Evolutionary conservation across 2,113 vertebrate genomes (phyloP), one percentile per base, ranked within the genome.

Genomic region (Stegastes partitus): DNA sequence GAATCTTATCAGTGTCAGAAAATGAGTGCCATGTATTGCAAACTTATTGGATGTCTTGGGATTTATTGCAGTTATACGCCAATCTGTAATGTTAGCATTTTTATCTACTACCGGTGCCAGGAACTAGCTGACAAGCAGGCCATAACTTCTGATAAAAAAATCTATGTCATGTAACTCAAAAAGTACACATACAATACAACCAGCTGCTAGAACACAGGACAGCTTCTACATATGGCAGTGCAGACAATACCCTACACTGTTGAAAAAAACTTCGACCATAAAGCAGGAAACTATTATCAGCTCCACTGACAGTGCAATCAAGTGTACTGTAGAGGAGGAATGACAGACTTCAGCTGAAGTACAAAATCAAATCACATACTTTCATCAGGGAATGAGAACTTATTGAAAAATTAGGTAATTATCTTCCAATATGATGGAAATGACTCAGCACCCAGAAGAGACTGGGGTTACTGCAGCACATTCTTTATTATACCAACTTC

Each of bases 61-160:
- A 54, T 47, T 69, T 59, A 66, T 14, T 68, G 56, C 68, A 62
- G 19, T 44, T 42, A 34, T n/a, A 67, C 22, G 67, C 22, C 22
- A 58, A 51, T 69, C 39, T 65, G 16, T 58, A n/a, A 50, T 23
- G 18, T 31, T 49, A 31, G 14, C 45, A 31, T 2, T 21, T 74
- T 42, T 3, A 63, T 55, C 19, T 8, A 55, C 16, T 71, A 9
- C 28, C 10, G 26, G 47, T 26, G 0, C 5, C 7, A 28, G 16
- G 15, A 39, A 70, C 39, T 1, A 67, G 26, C 3, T 71, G 45
- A 39, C 4, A 37, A 49, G 22, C 23, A 14, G 12, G 11, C 63
- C n/a, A 12, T 14, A 50, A 23, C n/a, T 26, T 49, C 50, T 58
- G 31, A 79, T 64, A 44, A 15, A 31, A 39, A 15, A 44, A 42